Evolutionary conservation across 2,888 invertebrate genomes (phyloP).

Genomic region (Parnassius mnemosyne): DNA sequence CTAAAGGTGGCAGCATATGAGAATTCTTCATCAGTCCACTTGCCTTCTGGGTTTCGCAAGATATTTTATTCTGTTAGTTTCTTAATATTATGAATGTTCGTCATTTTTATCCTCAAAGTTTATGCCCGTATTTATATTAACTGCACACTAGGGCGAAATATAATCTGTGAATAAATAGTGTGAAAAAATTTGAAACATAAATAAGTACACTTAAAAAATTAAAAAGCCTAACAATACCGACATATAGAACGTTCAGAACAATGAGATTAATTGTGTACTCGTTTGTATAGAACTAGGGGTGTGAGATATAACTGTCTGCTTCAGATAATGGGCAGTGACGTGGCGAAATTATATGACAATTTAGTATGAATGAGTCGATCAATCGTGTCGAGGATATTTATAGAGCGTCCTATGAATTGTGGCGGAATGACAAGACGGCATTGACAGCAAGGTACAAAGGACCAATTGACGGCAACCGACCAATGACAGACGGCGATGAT

Average conservation of each 20-base stretch:
- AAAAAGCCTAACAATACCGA: too few relatives aligned
- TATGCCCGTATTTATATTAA: background rate
- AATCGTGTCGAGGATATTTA: slow-evolving; percentile 53
- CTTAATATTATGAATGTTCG: too few relatives aligned
- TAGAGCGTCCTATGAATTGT: slow-evolving; percentile 53
- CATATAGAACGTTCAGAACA: background rate
- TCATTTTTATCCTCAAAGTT: slow-evolving; percentile 4
- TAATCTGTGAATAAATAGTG: too few relatives aligned
- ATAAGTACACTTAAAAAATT: too few relatives aligned
- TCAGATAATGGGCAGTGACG: slow-evolving; percentile 13
- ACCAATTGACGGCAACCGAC: slow-evolving; percentile 59
- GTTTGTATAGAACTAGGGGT: background rate
- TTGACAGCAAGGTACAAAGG: slow-evolving; percentile 48
- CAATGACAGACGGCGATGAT: slow-evolving; percentile 41
- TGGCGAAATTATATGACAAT: slow-evolving; percentile 23
- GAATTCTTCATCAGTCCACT: too few relatives aligned
- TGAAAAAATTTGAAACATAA: too few relatives aligned
- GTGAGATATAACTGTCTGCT: background rate
- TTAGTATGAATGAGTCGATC: slow-evolving; percentile 55
- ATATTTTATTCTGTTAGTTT: too few relatives aligned
- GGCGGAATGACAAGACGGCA: slow-evolving; percentile 57
- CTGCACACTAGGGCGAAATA: too few relatives aligned
- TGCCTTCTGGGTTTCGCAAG: too few relatives aligned
- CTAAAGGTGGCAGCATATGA: too few relatives aligned
- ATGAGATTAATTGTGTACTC: background rate